Conservation (phyloP, 1,140 invertebrate genomes). For the Brachionus rotundiformis region DNA sequence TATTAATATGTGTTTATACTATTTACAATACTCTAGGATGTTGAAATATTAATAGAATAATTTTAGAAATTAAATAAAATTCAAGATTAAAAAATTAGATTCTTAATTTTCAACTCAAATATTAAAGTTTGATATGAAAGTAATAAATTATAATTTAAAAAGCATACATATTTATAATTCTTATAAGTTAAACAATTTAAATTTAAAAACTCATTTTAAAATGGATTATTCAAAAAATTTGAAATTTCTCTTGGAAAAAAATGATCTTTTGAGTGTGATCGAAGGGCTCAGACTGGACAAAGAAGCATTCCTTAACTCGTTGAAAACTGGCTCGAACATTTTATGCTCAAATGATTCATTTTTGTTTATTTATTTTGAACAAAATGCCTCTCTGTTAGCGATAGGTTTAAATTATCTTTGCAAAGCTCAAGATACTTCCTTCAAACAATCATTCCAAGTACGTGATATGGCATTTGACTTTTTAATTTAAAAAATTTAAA, state of each 20-base stretch:
- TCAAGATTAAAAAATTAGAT: too few species aligned
- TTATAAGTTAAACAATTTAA: too few species aligned
- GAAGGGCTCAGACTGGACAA: not conserved
- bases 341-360: conserved; percentile 22
- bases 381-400: not conserved
- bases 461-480: not conserved
- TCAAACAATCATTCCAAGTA: conserved; percentile 14
- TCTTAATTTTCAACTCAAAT: too few species aligned
- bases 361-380: conserved; percentile 33
- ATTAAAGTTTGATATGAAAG: too few species aligned
- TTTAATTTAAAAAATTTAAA: not conserved
- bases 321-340: not conserved
- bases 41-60: too few species aligned
- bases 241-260: not conserved
- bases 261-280: not conserved
- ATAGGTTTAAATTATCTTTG: not conserved
- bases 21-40: too few species aligned
- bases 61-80: too few species aligned
- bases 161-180: too few species aligned
- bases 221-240: conserved; percentile 17
- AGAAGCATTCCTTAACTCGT: not conserved
- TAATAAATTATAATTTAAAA: too few species aligned
- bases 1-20: too few species aligned
- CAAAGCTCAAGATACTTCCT: not conserved
- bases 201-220: not conserved